Percentiles rank a stretch among this genome's conserved stretches.
Evolutionary conservation across 2,888 invertebrate genomes (phyloP).

Genomic region (Melanostoma scalare): DNA sequence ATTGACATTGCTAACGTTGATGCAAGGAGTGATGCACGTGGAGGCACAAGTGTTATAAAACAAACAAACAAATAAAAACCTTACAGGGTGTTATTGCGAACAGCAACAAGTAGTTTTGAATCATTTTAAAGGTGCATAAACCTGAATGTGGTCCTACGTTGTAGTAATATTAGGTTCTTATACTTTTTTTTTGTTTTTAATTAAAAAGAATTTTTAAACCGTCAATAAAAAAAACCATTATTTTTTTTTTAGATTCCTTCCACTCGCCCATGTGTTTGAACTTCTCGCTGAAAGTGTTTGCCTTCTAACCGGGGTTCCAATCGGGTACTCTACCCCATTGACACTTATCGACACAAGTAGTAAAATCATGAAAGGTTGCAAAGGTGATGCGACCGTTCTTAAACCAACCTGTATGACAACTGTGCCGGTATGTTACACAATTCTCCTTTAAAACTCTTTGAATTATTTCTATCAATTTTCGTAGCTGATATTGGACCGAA

Average conservation of each 20-base stretch:
- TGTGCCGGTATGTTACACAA: slow-evolving; percentile 89
- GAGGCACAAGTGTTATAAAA: no score
- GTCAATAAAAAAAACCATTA: no score
- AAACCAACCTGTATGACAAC: slow-evolving; percentile 97
- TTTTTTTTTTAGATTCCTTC: slow-evolving; percentile 87
- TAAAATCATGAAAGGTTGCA: slow-evolving; percentile 97
- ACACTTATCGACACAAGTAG: slow-evolving; percentile 96
- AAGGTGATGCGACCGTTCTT: slow-evolving; percentile 95
- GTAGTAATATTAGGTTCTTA: no score
- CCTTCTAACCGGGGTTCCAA: slow-evolving; percentile 92
- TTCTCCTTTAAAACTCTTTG: neutral
- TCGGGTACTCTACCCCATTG: slow-evolving; percentile 97
- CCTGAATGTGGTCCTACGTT: no score
- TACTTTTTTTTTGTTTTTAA: no score
- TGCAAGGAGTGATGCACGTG: no score
- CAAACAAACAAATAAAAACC: no score
- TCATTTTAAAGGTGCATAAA: no score
- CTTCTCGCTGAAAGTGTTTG: slow-evolving; percentile 95
- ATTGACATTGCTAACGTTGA: no score
- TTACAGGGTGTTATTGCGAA: no score
- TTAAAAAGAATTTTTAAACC: no score
- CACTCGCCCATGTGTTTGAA: slow-evolving; percentile 98
- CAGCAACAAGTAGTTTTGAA: no score
- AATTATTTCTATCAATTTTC: slow-evolving; percentile 39
- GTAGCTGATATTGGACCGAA: slow-evolving; percentile 97